Evolutionary conservation across 2,888 invertebrate genomes (phyloP).

Genomic region (Apoda limacodes): DNA sequence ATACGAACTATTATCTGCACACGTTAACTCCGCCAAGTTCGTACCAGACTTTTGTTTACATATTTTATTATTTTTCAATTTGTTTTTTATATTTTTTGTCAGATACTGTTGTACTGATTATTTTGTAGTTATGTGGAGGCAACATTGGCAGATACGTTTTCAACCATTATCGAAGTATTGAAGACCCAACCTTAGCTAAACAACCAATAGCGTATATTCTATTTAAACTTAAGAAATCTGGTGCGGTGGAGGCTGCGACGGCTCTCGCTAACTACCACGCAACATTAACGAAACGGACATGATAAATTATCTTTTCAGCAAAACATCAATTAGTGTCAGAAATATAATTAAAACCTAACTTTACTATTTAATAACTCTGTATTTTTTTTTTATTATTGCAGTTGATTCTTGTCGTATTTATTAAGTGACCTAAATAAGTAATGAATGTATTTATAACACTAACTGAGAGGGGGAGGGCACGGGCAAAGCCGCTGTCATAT

Average conservation of each 20-base stretch:
- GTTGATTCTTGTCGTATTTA: slow-evolving; percentile 52
- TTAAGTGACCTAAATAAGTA: slow-evolving; percentile 42
- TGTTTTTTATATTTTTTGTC: slow-evolving; percentile 26
- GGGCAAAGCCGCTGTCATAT: slow-evolving; percentile 26
- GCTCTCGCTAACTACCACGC: slow-evolving; percentile 30
- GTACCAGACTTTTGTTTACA: slow-evolving; percentile 34
- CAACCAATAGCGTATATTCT: too few relatives aligned
- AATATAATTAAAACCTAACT: slow-evolving; percentile 68
- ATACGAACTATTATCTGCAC: slow-evolving; percentile 17
- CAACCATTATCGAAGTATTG: too few relatives aligned
- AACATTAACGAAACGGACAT: slow-evolving; percentile 50
- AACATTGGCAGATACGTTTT: too few relatives aligned
- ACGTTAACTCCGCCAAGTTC: too few relatives aligned
- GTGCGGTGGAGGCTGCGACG: slow-evolving; percentile 25
- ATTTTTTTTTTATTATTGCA: slow-evolving; percentile 34
- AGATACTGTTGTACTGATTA: slow-evolving; percentile 68
- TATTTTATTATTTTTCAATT: slow-evolving; percentile 34
- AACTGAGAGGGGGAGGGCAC: slow-evolving; percentile 39
- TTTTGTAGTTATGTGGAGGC: too few relatives aligned
- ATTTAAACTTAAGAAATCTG: too few relatives aligned
- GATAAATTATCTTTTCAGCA: slow-evolving; percentile 65
- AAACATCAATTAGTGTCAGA: slow-evolving; percentile 67
- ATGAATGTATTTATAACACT: slow-evolving; percentile 37
- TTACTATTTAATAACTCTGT: slow-evolving; percentile 61
- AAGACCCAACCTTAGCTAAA: too few relatives aligned